Conservation (phyloP, 1,140 invertebrate species). For the Chionoecetes opilio region DNA sequence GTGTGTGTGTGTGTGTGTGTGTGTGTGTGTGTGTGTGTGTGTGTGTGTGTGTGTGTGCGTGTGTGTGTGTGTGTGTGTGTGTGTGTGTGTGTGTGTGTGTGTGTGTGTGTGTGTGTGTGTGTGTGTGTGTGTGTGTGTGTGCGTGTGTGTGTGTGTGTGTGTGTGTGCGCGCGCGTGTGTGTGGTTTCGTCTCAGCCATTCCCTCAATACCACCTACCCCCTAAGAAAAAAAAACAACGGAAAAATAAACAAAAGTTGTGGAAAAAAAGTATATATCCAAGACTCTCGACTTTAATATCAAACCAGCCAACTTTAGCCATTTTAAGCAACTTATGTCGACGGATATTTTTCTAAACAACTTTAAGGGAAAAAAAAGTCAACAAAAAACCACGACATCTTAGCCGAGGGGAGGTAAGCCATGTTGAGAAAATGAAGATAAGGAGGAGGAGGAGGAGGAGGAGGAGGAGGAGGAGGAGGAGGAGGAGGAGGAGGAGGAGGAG, state of each 20-base stretch:
- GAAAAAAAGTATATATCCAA: conserved; percentile 21
- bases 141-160: neutral
- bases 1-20: too few species aligned
- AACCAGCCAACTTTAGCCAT: neutral
- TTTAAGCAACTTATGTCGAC: conserved; percentile 29
- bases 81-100: too few species aligned
- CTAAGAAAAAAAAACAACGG: neutral
- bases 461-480: neutral
- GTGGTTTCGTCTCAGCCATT: neutral
- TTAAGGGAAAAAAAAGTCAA: neutral
- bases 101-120: too few species aligned
- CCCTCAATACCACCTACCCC: too few species aligned
- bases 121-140: too few species aligned
- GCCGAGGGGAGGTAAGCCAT: neutral
- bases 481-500: neutral
- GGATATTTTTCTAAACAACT: conserved; percentile 12
- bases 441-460: neutral
- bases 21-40: too few species aligned
- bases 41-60: too few species aligned
- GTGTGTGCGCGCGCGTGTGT: neutral
- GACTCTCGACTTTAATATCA: conserved; percentile 20
- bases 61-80: too few species aligned
- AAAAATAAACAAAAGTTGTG: neutral
- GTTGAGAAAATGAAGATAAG: neutral
- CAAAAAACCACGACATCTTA: conserved; percentile 8